Conservation (phyloP, 2,113 vertebrate species). For the Dasyprocta punctata region DNA sequence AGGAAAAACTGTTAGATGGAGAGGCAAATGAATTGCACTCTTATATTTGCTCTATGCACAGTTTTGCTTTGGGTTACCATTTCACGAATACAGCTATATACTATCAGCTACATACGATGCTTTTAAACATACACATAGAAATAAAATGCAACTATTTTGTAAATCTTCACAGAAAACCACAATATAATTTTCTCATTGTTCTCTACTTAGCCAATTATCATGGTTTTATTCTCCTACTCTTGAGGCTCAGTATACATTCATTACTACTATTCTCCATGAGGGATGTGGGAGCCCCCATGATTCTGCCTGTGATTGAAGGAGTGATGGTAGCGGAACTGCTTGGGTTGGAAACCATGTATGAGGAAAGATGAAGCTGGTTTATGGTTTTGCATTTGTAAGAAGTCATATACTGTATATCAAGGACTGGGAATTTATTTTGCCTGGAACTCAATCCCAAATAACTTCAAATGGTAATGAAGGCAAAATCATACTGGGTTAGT, state of each 20-base stretch:
- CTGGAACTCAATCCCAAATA: neutral
- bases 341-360: neutral
- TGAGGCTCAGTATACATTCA: neutral
- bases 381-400: neutral
- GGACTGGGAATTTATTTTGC: neutral
- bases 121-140: neutral
- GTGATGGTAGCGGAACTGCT: neutral
- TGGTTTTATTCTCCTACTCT: neutral
- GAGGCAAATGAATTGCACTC: neutral
- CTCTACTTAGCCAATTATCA: neutral
- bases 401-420: neutral
- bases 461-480: neutral
- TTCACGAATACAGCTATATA: neutral
- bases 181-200: neutral
- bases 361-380: neutral
- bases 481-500: neutral
- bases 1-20: neutral
- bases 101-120: neutral
- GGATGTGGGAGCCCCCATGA: neutral
- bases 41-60: neutral
- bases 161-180: neutral
- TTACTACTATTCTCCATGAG: neutral
- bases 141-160: neutral
- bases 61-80: neutral
- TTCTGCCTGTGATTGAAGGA: neutral